These are phyloP conservation scores for Pangasius larnaudii DNA, from an alignment of 2,797 vertebrate species.

Conservation along the genomic window DNA sequence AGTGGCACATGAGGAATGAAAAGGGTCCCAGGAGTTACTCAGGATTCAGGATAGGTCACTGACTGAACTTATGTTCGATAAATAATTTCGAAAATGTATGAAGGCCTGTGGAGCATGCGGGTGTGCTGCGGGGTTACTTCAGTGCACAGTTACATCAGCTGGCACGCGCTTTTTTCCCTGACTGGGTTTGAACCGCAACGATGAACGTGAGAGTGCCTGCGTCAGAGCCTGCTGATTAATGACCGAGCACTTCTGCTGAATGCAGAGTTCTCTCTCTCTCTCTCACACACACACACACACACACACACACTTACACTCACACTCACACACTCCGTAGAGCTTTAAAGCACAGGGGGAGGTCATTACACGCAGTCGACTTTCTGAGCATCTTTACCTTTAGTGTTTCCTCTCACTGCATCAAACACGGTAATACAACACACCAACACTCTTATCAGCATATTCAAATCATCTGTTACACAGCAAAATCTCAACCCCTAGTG, in stretches of 20 bases:
- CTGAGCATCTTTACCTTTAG: background rate
- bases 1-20: background rate
- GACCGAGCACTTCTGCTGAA: conserved; percentile 48
- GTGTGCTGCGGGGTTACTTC: conserved; percentile 1
- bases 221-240: conserved; percentile 52
- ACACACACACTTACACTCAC: background rate
- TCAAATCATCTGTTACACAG: conserved; percentile 1
- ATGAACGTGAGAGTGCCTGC: conserved; percentile 36
- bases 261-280: background rate
- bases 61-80: background rate
- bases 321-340: background rate
- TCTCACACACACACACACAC: background rate
- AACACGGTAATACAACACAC: background rate
- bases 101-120: background rate
- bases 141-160: conserved; percentile 30
- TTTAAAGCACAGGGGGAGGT: background rate
- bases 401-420: background rate
- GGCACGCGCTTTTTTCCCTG: background rate
- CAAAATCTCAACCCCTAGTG: background rate
- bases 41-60: background rate
- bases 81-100: background rate
- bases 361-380: background rate
- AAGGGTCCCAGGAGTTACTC: background rate
- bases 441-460: background rate
- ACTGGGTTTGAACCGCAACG: conserved; percentile 40